Conservation (phyloP, 2,113 vertebrate genomes). For the Cercocebus atys region DNA sequence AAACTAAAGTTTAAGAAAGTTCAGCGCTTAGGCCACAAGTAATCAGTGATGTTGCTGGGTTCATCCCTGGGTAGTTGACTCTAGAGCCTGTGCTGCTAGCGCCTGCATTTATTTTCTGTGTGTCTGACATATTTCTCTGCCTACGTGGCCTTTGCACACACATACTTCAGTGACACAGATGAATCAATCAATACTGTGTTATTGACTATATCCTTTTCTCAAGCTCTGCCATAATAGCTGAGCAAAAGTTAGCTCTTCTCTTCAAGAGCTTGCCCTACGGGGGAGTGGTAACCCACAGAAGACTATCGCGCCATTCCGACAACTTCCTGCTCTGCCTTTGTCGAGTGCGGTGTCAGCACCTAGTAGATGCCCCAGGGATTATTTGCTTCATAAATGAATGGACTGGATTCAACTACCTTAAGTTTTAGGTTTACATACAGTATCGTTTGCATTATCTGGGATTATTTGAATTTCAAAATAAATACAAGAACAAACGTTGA, state of each 20-base stretch:
- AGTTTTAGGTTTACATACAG: not conserved
- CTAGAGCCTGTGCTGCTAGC: fast-evolving
- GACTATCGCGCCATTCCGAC: fast-evolving
- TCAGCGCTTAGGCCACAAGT: not conserved
- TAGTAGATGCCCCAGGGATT: fast-evolving
- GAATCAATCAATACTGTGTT: fast-evolving
- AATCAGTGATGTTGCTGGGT: fast-evolving
- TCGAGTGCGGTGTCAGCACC: not conserved
- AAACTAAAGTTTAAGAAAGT: not conserved
- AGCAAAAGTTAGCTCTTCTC: too few species aligned
- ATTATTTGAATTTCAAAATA: not conserved
- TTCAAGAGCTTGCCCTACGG: not conserved
- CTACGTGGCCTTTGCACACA: fast-evolving
- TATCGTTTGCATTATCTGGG: not conserved
- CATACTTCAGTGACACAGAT: fast-evolving
- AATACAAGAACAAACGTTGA: not conserved
- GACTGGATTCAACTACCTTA: not conserved
- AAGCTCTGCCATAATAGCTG: not conserved
- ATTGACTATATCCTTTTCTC: fast-evolving
- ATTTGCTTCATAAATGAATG: not conserved
- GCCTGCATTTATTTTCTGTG: fast-evolving
- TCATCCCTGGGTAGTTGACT: not conserved
- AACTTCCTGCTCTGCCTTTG: too few species aligned
- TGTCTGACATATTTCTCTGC: fast-evolving
- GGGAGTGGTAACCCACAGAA: fast-evolving